These are phyloP conservation scores for Hyposmocoma kahamanoa DNA, from an alignment of 1,140 invertebrate genomes.

Conservation along the genomic window DNA sequence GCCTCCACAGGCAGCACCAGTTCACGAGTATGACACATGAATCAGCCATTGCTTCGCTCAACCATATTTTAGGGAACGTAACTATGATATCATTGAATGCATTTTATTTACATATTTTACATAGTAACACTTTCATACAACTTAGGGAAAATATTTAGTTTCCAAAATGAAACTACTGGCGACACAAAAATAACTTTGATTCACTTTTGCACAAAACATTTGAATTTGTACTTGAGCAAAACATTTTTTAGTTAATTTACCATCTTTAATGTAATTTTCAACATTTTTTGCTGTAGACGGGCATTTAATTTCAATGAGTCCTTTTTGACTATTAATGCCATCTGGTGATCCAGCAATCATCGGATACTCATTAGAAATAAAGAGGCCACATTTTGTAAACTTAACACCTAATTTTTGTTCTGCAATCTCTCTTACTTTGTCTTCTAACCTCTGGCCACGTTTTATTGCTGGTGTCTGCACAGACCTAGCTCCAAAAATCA, in stretches of 20 bases:
- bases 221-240: constrained; percentile 16
- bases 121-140: constrained; percentile 10
- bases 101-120: background rate
- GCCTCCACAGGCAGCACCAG: too few species aligned
- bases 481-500: constrained; percentile 34
- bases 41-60: too few species aligned
- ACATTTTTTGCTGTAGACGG: constrained; percentile 20
- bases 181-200: constrained; percentile 16
- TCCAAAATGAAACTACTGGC: constrained; percentile 15
- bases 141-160: constrained; percentile 14
- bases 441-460: constrained; percentile 31
- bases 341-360: too few species aligned
- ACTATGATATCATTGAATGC: background rate
- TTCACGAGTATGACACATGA: too few species aligned
- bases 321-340: constrained; percentile 31
- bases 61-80: background rate
- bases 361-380: constrained; percentile 5
- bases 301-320: constrained; percentile 21
- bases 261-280: constrained; percentile 25
- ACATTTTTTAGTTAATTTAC: constrained; percentile 24
- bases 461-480: constrained; percentile 36
- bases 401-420: constrained; percentile 14
- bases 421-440: constrained; percentile 22
- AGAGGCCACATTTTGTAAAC: constrained; percentile 15
- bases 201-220: constrained; percentile 22